Evolutionary conservation across 2,888 invertebrate genomes (phyloP), one percentile per base, ranked within the genome.

Genomic region (Exephanes ischioxanthus): DNA sequence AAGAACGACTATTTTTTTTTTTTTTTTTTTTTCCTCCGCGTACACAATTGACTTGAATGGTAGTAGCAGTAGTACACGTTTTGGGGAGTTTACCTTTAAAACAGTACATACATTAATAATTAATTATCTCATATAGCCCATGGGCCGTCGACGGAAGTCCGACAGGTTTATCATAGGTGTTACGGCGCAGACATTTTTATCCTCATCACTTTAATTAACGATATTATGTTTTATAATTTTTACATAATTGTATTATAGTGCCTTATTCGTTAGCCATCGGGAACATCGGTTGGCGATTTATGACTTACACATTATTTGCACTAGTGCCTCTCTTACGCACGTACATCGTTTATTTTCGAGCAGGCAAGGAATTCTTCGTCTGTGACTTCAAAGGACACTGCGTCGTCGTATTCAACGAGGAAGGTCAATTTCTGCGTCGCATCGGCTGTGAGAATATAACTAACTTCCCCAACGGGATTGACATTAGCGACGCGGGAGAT

Each of bases 371-470:
- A 94, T 98, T 98, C 94, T 99, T 98, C 94, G 98, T 99, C 85
- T 99, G 99, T 94, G 99, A 99, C 95, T 99, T 99, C 94, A 99
- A 99, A 95, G 99, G 99, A 76, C 99, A 99, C 95, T 99, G 99
- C 94, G 99, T 99, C 77, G 99, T 99, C 37, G 99, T 99, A 70
- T 99, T 99, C 94, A 98, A 97, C 93, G 98, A 98, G 93, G 97
- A 98, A 88, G 99, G 99, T 81, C 96, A 96, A 87, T 99, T 98
- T 95, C 95, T 98, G 92, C 97, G 99, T 89, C 97, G 98, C 90
- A 99, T 99, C 94, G 99, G 99, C 88, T 97, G 97, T 95, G 98
- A 99, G 95, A 98, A 97, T 94, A 96, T 99, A 90, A 99, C 99
- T 91, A 98, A 98, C 94, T 99, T 98, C 94, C 99, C 99, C 6